Conservation (phyloP, 92 coral and sea anemone genomes). For the Anthopleura xanthogrammica region DNA sequence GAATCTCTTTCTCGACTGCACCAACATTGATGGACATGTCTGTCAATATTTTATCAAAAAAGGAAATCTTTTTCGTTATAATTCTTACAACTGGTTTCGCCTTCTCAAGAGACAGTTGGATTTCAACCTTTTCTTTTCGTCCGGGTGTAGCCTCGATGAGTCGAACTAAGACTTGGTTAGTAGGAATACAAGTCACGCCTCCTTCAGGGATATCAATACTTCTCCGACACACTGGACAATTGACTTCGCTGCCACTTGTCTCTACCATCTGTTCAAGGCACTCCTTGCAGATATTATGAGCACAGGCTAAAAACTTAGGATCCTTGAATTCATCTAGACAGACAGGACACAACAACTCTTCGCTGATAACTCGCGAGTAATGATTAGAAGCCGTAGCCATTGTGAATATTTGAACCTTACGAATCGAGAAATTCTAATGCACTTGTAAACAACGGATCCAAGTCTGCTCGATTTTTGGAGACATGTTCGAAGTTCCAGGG, state of each 20-base stretch:
- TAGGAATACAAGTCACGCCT: conserved; percentile 65
- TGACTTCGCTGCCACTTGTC: conserved; percentile 37
- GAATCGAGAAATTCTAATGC: background rate
- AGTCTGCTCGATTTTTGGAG: background rate
- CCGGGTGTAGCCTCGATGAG: conserved; percentile 83
- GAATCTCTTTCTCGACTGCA: conserved; percentile 45
- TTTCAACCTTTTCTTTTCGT: conserved; percentile 59
- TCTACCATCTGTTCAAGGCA: conserved; percentile 75
- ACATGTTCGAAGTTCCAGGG: background rate
- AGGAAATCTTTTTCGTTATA: conserved; percentile 49
- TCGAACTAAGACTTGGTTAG: conserved; percentile 65
- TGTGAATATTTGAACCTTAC: conserved; percentile 23
- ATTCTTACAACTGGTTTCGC: conserved; percentile 70
- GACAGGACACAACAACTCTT: conserved; percentile 83
- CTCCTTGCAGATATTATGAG: conserved; percentile 73
- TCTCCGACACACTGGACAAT: conserved; percentile 77
- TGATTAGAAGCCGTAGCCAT: conserved; percentile 26
- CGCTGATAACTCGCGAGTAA: conserved; percentile 61
- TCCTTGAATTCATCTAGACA: conserved; percentile 82
- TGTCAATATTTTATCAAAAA: conserved; percentile 43
- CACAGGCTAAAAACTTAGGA: conserved; percentile 82
- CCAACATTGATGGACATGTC: conserved; percentile 37
- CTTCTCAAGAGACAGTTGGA: conserved; percentile 74
- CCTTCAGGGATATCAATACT: conserved; percentile 59
- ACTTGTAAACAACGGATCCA: background rate